These are phyloP conservation scores for Anastrepha ludens DNA, from an alignment of 1,140 invertebrate genomes.

Conservation along the genomic window DNA sequence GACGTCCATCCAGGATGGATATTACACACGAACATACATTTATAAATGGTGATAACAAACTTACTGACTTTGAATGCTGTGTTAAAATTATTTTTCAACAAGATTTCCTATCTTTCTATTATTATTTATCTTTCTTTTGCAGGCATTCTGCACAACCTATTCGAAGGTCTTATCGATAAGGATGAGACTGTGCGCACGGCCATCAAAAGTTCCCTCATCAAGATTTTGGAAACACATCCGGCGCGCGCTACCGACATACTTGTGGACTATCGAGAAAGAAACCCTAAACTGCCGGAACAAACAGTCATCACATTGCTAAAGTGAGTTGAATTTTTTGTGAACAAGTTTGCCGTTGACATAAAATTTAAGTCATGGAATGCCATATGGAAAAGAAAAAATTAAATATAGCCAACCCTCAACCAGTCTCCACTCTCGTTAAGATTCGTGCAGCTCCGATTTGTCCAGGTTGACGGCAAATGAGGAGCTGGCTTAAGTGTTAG, in stretches of 20 bases:
- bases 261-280: conserved; percentile 69
- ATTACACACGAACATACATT: background rate
- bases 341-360: background rate
- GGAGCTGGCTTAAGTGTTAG: too few species aligned
- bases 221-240: conserved; percentile 77
- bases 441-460: too few species aligned
- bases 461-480: too few species aligned
- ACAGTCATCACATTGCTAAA: conserved; percentile 78
- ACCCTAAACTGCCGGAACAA: conserved; percentile 75
- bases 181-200: conserved; percentile 76
- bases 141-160: conserved; percentile 78
- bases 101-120: background rate
- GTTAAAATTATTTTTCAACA: conserved; percentile 42
- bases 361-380: background rate
- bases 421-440: too few species aligned
- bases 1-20: background rate
- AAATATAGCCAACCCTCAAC: too few species aligned
- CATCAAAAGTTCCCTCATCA: conserved; percentile 76
- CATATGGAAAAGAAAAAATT: too few species aligned
- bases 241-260: conserved; percentile 75
- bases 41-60: background rate
- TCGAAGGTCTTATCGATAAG: conserved; percentile 79
- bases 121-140: conserved; percentile 47
- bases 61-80: conserved; percentile 9
- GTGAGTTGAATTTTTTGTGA: conserved; percentile 74